Evolutionary conservation across 2,113 vertebrate species (phyloP).

Genomic region (Ceyx melanurus): DNA sequence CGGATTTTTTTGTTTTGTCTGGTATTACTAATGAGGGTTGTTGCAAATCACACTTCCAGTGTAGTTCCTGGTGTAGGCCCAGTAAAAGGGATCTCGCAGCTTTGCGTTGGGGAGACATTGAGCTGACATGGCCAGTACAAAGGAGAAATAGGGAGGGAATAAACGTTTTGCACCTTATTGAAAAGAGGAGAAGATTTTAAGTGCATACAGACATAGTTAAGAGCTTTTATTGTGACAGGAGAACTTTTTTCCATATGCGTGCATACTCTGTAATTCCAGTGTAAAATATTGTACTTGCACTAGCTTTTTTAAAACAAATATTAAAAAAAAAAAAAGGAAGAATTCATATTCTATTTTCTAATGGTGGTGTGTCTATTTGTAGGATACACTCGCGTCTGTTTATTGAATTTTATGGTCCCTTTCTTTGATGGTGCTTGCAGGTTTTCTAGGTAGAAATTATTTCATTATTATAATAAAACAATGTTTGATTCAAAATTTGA

Average conservation of each 20-base stretch:
- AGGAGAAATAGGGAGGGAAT: conserved; percentile 82
- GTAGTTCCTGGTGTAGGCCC: conserved; percentile 66
- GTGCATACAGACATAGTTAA: conserved; percentile 87
- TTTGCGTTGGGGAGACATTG: conserved; percentile 73
- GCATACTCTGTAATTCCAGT: conserved; percentile 96
- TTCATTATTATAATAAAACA: conserved; percentile 96
- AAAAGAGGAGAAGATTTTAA: conserved; percentile 83
- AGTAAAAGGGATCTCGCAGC: conserved; percentile 73
- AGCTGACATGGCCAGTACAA: conserved; percentile 81
- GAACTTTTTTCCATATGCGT: conserved; percentile 91
- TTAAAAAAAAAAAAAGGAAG: conserved; percentile 86
- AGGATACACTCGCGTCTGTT: conserved; percentile 94
- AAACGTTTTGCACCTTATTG: conserved; percentile 91
- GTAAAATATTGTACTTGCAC: conserved; percentile 98
- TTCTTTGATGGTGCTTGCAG: conserved; percentile 98
- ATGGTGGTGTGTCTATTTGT: conserved; percentile 95
- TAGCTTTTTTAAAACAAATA: conserved; percentile 95
- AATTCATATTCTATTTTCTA: conserved; percentile 96
- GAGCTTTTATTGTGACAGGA: conserved; percentile 89
- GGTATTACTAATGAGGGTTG: conserved; percentile 14
- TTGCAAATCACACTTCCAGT: conserved; percentile 67
- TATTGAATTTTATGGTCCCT: conserved; percentile 96
- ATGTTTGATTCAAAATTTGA: conserved; percentile 97
- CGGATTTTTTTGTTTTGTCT: neutral
- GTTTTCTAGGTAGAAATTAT: conserved; percentile 98